Evolutionary conservation across 2,888 invertebrate genomes (phyloP), one percentile per base, ranked within the genome.

Genomic region (Ichneumoninae sp.): DNA sequence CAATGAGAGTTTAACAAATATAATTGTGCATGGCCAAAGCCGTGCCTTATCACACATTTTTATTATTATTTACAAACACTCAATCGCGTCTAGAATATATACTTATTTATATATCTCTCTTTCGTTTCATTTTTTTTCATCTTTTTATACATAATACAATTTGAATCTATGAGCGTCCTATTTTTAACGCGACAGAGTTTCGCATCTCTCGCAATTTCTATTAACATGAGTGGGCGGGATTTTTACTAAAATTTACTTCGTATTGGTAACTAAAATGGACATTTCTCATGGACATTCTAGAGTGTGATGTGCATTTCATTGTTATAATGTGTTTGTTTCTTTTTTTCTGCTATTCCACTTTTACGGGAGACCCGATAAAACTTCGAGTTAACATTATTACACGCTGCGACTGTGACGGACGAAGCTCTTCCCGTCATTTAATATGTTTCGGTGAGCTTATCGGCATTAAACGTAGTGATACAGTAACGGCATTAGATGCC

Each of bases 1-100:
- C 74, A 74, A 84, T 81, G 83, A 87, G 89, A 91, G 89, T 89
- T 89, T 89, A 93, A 92, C 89, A 84, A 92, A 93, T 90, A 89
- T 84, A 90, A 88, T 90, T 68, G 92, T 91, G 92, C 92, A 92
- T 91, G 92, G 92, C 91, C 88, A 89, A 92, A 91, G 91, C 92
- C 92, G 90, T 92, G 93, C 92, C 90, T 88, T 92, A 93, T 92
- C 92, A 93, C 93, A 92, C 91, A 90, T 89, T 88, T 89, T 88
- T 84, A 68, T 79, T 81, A 50, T 81, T 91, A 92, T 92, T 88
- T 92, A 89, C 89, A 89, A 84, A 89, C 86, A 88, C 79, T 85
- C 82, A 88, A 76, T 88, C 83, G 85, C 78, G 71, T 80, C 81
- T 86, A 85, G 71, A 85, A 85, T 86, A 88, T 86, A 88, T 86